phyloP scores from a whole-genome alignment of 2,888 invertebrate genomes.

The Augiades crinisus region DNA sequence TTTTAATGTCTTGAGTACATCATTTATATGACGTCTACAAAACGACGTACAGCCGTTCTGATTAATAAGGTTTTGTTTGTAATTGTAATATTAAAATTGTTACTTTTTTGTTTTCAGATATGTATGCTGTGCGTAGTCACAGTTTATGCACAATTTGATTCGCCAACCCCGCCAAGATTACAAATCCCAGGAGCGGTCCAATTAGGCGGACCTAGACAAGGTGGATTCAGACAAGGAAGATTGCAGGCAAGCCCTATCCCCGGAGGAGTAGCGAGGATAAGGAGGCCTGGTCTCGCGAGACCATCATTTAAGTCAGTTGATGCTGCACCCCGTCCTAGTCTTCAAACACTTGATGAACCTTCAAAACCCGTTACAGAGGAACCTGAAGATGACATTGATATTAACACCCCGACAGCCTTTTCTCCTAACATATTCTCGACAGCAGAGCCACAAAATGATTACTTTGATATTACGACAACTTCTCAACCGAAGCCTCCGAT shows the following conservation, averaged over 20 bases:
- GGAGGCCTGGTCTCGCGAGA: constrained; percentile 66
- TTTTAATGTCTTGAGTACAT: no score
- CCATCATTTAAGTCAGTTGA: constrained; percentile 73
- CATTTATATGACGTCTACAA: no score
- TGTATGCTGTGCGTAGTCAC: constrained; percentile 76
- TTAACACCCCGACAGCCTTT: constrained; percentile 77
- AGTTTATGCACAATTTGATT: constrained; percentile 75
- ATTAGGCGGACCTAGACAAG: constrained; percentile 58
- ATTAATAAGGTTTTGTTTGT: neutral
- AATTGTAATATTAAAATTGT: neutral
- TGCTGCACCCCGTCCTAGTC: constrained; percentile 65
- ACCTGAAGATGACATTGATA: constrained; percentile 82
- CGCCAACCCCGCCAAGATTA: constrained; percentile 83
- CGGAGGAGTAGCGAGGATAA: constrained; percentile 53
- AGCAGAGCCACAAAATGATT: constrained; percentile 71
- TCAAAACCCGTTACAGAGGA: constrained; percentile 86
- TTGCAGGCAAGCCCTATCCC: constrained; percentile 52
- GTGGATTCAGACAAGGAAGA: constrained; percentile 68
- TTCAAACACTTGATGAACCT: constrained; percentile 74
- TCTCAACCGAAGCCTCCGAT: constrained; percentile 71
- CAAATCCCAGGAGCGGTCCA: constrained; percentile 84
- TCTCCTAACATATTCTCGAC: constrained; percentile 65
- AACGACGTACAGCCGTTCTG: neutral
- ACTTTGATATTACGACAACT: constrained; percentile 67
- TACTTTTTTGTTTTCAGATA: constrained; percentile 56